Base-by-base conservation (phyloP, 2,797 vertebrate genomes). In the Sebastes flavidus region DNA sequence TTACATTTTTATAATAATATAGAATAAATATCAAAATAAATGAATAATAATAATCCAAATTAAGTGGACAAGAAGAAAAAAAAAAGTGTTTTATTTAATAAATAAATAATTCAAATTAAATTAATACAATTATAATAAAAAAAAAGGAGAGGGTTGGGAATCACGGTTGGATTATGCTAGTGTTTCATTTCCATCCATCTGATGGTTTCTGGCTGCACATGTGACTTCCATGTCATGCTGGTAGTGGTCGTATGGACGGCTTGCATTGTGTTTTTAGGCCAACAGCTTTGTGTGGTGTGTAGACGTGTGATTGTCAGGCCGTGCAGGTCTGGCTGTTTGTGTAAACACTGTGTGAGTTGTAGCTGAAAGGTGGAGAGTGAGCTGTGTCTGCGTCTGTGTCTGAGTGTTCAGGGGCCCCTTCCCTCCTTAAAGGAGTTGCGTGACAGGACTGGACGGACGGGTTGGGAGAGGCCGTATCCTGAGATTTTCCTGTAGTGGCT, bases 391-490 rank as follows among this genome's bases (percentile, higher is more conserved):
- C 24, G 66, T 71, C 5, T 27, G 9, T 49, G 68, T 72, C 12
- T 38, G 59, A 20, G 77, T 70, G 68, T 75, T 52, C 20, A 22
- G 67, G 74, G 75, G 60, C 72, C 82, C 68, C 42, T 77, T 80
- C 77, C 81, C 85, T 81, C 69, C 80, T 84, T 69, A 29, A 30
- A 89, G 77, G 75, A 27, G 71, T 93, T 93, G 93, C 90, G 94
- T 94, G 92, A 93, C 90, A 89, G 89, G 88, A 89, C 90, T 85
- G 88, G 75, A 84, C 79, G 22, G 88, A 83, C 85, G 54, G 81
- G 77, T 65, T 67, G 91, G 91, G 88, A 92, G 91, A 90, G 91
- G 93, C 88, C 78, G 84, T 80, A 93, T 95, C 93, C 94, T 94
- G 88, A 90, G 89, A 89, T 92, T 91, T 95, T 95, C 91, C 92